A percentile compares a stretch with the other conserved stretches of the same genome.
Conservation (phyloP, 2,797 vertebrate genomes). For the Dendrocincla fuliginosa region DNA sequence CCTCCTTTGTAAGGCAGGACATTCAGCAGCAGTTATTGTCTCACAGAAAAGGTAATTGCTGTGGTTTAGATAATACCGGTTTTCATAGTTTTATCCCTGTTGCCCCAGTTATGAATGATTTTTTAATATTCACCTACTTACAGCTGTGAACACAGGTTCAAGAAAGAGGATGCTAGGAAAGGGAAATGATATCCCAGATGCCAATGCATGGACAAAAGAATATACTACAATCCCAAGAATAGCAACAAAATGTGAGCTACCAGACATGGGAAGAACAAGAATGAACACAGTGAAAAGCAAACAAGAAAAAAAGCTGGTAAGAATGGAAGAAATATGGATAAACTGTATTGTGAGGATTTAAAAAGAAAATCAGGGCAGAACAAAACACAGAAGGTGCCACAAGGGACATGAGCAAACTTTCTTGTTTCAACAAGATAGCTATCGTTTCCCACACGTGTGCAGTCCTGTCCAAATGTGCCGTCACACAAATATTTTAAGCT, state of each 20-base stretch:
- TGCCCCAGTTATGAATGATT: neutral
- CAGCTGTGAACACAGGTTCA: neutral
- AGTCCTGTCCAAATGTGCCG: neutral
- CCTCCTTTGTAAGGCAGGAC: neutral
- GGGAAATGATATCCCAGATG: neutral
- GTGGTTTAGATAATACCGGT: neutral
- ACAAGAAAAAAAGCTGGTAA: neutral
- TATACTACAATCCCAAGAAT: neutral
- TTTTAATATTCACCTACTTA: neutral
- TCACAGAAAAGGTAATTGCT: neutral
- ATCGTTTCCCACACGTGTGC: neutral
- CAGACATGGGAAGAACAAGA: neutral
- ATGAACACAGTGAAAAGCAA: neutral
- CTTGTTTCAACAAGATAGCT: neutral
- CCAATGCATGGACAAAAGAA: neutral
- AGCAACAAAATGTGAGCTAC: neutral
- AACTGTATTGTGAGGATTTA: neutral
- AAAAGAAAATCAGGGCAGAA: neutral
- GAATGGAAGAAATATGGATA: neutral
- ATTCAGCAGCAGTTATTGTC: neutral
- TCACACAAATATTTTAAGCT: slow-evolving; percentile 20
- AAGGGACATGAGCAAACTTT: neutral
- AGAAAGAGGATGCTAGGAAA: neutral
- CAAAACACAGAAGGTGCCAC: neutral
- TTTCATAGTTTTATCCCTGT: neutral